Conservation (phyloP, 2,113 vertebrate species). For the Sturnira hondurensis region DNA sequence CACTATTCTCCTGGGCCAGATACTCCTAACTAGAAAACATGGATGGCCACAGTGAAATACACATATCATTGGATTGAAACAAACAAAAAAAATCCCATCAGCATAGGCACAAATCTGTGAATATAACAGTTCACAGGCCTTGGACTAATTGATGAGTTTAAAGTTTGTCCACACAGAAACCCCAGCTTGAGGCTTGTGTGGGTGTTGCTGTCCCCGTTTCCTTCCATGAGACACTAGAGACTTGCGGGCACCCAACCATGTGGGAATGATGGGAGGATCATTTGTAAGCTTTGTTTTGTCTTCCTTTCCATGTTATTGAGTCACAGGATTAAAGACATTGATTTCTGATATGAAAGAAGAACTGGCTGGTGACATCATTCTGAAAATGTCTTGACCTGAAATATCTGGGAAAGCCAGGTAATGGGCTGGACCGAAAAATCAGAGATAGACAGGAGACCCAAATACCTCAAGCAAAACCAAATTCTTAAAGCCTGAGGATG, state of each 20-base stretch:
- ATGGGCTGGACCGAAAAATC: neutral
- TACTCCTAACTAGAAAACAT: neutral
- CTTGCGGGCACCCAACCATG: no score
- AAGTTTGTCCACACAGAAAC: neutral
- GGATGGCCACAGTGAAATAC: neutral
- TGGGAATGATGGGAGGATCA: neutral
- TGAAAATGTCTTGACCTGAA: neutral
- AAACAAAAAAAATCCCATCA: neutral
- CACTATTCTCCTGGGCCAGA: neutral
- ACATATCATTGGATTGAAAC: neutral
- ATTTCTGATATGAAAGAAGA: neutral
- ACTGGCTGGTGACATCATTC: neutral
- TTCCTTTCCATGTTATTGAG: neutral
- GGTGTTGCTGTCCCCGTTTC: fast-evolving
- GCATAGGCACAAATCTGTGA: neutral
- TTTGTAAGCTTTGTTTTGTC: neutral
- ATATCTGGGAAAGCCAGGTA: neutral
- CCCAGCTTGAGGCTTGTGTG: neutral
- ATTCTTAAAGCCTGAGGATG: neutral
- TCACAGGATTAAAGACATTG: neutral
- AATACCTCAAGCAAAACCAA: neutral
- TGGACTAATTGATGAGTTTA: neutral
- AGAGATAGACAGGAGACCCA: neutral
- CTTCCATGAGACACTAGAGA: neutral
- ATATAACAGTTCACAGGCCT: neutral